phyloP scores from a whole-genome alignment of 2,797 vertebrate genomes.

The Crypturellus tataupa region DNA sequence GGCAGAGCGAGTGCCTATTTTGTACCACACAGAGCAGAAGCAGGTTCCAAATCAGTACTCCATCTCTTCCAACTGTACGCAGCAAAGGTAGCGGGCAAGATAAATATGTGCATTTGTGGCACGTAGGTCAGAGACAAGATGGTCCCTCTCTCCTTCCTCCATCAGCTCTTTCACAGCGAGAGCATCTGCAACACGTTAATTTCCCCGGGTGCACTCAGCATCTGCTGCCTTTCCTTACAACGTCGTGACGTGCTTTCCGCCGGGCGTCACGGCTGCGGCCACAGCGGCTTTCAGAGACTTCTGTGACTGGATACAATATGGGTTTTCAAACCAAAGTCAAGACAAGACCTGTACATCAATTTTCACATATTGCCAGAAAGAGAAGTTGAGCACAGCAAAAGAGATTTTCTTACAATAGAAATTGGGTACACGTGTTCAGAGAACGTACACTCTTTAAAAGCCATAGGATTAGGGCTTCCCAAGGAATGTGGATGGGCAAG shows the following conservation, averaged over 20 bases:
- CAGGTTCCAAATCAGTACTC: neutral
- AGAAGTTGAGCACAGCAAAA: neutral
- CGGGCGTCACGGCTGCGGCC: neutral
- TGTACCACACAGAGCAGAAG: neutral
- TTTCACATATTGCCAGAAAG: neutral
- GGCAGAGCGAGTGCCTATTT: neutral
- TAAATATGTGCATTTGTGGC: neutral
- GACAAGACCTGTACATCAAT: neutral
- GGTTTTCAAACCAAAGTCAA: neutral
- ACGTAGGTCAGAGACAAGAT: neutral
- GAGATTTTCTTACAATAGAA: neutral
- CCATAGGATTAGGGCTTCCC: neutral
- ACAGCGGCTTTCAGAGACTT: neutral
- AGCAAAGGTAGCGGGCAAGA: neutral
- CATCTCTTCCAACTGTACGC: neutral
- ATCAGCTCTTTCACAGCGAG: neutral
- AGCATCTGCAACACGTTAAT: constrained; percentile 47
- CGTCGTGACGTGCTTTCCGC: neutral
- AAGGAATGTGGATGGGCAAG: neutral
- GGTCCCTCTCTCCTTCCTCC: neutral
- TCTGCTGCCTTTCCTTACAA: constrained; percentile 30
- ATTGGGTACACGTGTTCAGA: constrained; percentile 4
- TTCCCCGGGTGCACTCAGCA: neutral
- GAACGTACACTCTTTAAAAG: neutral
- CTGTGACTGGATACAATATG: constrained; percentile 17